Evolutionary conservation across 2,888 invertebrate species (phyloP).

Genomic region (Leucoptera coffeella): DNA sequence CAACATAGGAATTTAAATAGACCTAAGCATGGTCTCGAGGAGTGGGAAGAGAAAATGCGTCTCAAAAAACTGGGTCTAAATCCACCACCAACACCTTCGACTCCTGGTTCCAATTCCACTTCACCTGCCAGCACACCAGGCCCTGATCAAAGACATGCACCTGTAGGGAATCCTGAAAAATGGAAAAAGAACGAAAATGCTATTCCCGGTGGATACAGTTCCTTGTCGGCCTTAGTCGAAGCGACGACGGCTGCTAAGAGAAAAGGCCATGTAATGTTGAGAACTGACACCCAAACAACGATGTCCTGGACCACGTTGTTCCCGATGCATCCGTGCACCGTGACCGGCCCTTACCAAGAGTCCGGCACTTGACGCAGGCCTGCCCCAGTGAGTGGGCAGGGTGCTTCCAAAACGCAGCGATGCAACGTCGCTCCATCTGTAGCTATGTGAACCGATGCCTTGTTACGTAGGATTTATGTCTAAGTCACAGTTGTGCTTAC

Average conservation of each 20-base stretch:
- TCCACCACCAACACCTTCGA: constrained; percentile 42
- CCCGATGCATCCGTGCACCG: constrained; percentile 82
- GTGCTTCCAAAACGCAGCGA: constrained; percentile 12
- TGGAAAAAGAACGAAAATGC: constrained; percentile 18
- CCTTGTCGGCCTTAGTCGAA: constrained; percentile 28
- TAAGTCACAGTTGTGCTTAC: constrained; percentile 27
- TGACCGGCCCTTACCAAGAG: constrained; percentile 80
- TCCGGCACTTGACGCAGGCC: constrained; percentile 43
- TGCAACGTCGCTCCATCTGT: constrained; percentile 16
- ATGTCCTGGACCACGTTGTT: constrained; percentile 81
- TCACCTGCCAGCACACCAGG: constrained; percentile 29
- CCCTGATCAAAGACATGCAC: constrained; percentile 13
- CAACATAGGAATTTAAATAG: constrained; percentile 91
- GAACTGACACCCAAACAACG: constrained; percentile 67
- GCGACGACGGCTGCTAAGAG: constrained; percentile 26
- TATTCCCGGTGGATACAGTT: constrained; percentile 26
- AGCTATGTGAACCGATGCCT: constrained; percentile 19
- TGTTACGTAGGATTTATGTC: constrained; percentile 11
- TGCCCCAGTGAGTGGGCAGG: constrained; percentile 12
- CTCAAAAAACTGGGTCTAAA: constrained; percentile 67
- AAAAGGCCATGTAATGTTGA: constrained; percentile 40
- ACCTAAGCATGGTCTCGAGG: constrained; percentile 82
- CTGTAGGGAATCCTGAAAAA: constrained; percentile 15
- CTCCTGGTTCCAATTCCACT: constrained; percentile 24
- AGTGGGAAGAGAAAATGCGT: constrained; percentile 89